Percentiles rank a stretch among this genome's conserved stretches.
phyloP scores from a whole-genome alignment of 2,888 invertebrate genomes.

The Orthosia incerta region DNA sequence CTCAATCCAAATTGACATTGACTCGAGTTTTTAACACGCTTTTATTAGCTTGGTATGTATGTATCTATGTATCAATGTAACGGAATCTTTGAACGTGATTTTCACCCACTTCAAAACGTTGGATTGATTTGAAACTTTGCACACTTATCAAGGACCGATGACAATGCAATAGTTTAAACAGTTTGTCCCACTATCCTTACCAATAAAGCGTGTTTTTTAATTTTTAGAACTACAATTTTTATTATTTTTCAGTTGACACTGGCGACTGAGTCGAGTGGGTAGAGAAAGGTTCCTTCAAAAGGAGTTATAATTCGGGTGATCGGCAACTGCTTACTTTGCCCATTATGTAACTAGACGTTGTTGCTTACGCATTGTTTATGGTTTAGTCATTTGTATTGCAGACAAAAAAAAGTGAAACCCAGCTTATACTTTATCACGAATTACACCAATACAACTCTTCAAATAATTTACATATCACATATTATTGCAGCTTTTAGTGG shows the following conservation, averaged over 20 bases:
- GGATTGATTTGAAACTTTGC: too few species aligned
- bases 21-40: too few species aligned
- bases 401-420: neutral
- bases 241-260: neutral
- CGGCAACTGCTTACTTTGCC: neutral
- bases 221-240: too few species aligned
- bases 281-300: neutral
- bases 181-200: too few species aligned
- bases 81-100: too few species aligned
- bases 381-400: neutral
- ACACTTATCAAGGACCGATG: too few species aligned
- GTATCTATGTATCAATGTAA: too few species aligned
- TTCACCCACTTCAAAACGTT: too few species aligned
- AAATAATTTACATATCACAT: neutral
- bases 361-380: neutral
- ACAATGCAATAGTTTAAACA: too few species aligned
- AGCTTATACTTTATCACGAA: neutral
- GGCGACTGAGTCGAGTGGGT: neutral
- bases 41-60: too few species aligned
- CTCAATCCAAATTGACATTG: neutral
- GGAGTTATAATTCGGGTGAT: neutral
- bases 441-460: neutral
- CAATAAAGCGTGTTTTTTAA: too few species aligned
- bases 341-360: neutral
- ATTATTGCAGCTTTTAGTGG: constrained; percentile 7